These are phyloP conservation scores for Chionis minor DNA, from an alignment of 2,113 vertebrate species.

Conservation along the genomic window DNA sequence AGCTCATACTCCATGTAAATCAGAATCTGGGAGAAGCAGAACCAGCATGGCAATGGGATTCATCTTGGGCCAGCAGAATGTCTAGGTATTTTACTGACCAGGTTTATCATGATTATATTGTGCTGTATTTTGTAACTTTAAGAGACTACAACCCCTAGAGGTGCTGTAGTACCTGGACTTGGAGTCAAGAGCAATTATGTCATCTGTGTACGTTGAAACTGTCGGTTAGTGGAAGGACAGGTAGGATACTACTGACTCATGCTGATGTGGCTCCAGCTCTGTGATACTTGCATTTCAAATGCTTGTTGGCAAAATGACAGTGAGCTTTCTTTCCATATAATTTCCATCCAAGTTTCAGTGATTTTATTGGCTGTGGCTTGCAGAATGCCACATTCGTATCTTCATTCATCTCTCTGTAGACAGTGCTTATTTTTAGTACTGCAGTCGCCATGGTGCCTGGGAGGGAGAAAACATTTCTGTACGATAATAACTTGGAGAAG, in stretches of 20 bases:
- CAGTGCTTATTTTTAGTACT: constrained; percentile 37
- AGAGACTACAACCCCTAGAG: not conserved
- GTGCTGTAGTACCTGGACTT: not conserved
- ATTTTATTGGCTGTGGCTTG: not conserved
- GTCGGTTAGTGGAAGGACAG: not conserved
- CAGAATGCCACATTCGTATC: not conserved
- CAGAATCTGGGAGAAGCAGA: not conserved
- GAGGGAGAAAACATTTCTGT: not conserved
- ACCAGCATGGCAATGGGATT: not conserved
- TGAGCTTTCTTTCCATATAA: not conserved
- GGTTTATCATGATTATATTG: not conserved
- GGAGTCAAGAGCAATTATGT: not conserved
- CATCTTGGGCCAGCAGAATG: not conserved
- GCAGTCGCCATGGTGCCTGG: not conserved
- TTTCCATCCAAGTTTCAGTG: not conserved
- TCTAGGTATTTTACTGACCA: not conserved
- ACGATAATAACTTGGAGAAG: not conserved
- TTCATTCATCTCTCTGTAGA: constrained; percentile 23
- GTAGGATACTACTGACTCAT: not conserved
- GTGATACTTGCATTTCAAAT: not conserved
- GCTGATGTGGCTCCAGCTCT: not conserved
- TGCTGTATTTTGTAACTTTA: not conserved
- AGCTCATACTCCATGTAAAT: not conserved
- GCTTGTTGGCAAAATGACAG: not conserved
- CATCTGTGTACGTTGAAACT: not conserved